phyloP scores from a whole-genome alignment of 2,113 vertebrate genomes.

The Galemys pyrenaicus region DNA sequence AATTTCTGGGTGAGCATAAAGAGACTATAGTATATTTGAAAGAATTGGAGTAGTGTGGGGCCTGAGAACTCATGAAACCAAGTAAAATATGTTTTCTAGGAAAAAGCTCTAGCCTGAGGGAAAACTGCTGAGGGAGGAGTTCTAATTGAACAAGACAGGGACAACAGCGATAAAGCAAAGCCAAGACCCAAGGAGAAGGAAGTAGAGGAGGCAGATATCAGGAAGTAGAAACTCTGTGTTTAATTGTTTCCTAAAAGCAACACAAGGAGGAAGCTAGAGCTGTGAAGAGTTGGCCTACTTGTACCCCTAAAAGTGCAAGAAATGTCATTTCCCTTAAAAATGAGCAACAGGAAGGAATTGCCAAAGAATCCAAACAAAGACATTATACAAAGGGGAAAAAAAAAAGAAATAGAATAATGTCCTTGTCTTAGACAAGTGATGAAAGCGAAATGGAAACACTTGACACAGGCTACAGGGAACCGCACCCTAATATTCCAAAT shows the following conservation, averaged over 20 bases:
- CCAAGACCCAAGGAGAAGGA: background rate
- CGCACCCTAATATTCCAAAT: background rate
- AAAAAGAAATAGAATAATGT: background rate
- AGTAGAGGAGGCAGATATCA: background rate
- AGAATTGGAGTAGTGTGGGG: background rate
- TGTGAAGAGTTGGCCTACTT: too few species aligned
- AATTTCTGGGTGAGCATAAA: background rate
- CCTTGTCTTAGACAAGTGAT: background rate
- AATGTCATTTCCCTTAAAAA: background rate
- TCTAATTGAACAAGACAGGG: background rate
- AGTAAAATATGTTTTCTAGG: background rate
- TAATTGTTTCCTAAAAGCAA: background rate
- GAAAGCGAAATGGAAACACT: background rate
- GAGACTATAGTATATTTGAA: background rate
- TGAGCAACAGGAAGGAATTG: background rate
- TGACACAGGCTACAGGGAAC: background rate
- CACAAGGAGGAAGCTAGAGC: background rate
- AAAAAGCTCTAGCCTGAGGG: background rate
- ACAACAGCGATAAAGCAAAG: background rate
- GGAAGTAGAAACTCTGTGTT: background rate
- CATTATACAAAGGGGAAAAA: background rate
- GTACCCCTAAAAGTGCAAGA: background rate
- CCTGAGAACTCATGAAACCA: background rate
- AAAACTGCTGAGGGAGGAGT: background rate
- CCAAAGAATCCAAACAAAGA: background rate